phyloP scores from a whole-genome alignment of 2,888 invertebrate species.

The Cinara cedri region DNA sequence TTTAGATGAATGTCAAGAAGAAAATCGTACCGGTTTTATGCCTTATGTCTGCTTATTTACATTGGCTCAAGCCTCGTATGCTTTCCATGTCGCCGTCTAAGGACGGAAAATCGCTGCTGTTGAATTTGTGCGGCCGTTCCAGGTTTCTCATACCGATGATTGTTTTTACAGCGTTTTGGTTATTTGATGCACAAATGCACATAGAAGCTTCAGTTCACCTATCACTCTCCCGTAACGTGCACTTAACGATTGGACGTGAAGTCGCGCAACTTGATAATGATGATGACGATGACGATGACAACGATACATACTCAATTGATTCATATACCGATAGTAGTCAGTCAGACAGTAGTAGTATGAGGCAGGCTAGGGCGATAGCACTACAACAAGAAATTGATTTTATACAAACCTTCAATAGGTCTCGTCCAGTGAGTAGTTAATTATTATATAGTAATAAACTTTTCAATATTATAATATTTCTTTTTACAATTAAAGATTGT shows the following conservation, averaged over 20 bases:
- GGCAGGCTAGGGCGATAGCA: no score
- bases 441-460: no score
- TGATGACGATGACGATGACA: neutral
- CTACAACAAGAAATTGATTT: no score
- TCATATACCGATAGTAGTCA: neutral
- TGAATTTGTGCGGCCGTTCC: conserved; percentile 33
- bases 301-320: neutral
- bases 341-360: neutral
- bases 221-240: conserved; percentile 19
- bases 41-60: conserved; percentile 34
- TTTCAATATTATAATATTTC: no score
- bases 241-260: conserved; percentile 5
- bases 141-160: conserved; percentile 47
- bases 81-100: conserved; percentile 24
- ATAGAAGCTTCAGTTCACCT: conserved; percentile 22
- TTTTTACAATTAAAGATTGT: no score
- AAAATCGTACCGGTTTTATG: conserved; percentile 32
- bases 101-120: conserved; percentile 27
- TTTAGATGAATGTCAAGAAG: conserved; percentile 31
- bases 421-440: no score
- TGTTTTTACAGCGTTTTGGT: conserved; percentile 45
- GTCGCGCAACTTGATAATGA: neutral
- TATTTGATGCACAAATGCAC: conserved; percentile 45
- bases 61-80: conserved; percentile 35
- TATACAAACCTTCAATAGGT: no score